Evolutionary conservation across 2,888 invertebrate species (phyloP).

Genomic region (Tachystola acroxantha): DNA sequence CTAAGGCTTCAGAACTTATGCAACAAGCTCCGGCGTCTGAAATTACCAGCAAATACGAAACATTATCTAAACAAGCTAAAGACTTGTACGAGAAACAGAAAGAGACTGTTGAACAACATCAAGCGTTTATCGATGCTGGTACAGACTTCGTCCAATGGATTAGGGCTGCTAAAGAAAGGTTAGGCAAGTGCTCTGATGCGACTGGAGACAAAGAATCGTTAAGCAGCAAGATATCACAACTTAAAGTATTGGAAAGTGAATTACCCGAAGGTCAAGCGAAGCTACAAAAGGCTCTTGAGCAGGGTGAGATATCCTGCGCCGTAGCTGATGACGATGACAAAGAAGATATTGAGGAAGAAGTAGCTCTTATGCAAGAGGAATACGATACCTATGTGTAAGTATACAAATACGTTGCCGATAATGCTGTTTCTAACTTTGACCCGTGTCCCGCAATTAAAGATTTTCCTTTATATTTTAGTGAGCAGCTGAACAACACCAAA

Average conservation of each 20-base stretch:
- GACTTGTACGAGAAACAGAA: constrained; percentile 93
- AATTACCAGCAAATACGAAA: constrained; percentile 94
- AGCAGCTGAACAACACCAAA: constrained; percentile 88
- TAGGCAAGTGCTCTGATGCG: constrained; percentile 95
- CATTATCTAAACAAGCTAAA: constrained; percentile 92
- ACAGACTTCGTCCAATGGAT: constrained; percentile 96
- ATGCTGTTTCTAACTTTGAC: constrained; percentile 1
- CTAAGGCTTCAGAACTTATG: constrained; percentile 94
- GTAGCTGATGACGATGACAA: constrained; percentile 91
- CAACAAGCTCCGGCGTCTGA: constrained; percentile 95
- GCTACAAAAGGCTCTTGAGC: constrained; percentile 88
- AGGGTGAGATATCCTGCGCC: constrained; percentile 91
- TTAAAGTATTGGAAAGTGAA: constrained; percentile 91
- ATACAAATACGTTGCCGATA: not conserved
- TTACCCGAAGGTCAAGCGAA: constrained; percentile 90
- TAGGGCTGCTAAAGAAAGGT: constrained; percentile 91
- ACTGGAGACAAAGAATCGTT: constrained; percentile 94
- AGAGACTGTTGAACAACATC: constrained; percentile 93
- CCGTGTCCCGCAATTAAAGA: not conserved
- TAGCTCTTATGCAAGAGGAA: constrained; percentile 93
- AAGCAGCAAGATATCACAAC: constrained; percentile 90
- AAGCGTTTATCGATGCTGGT: constrained; percentile 94
- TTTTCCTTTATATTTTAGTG: constrained; percentile 63
- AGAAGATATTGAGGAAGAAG: constrained; percentile 95
- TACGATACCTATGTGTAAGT: constrained; percentile 90